phyloP scores from a whole-genome alignment of 2,113 vertebrate genomes.

The Boulengeromyrus knoepffleri region DNA sequence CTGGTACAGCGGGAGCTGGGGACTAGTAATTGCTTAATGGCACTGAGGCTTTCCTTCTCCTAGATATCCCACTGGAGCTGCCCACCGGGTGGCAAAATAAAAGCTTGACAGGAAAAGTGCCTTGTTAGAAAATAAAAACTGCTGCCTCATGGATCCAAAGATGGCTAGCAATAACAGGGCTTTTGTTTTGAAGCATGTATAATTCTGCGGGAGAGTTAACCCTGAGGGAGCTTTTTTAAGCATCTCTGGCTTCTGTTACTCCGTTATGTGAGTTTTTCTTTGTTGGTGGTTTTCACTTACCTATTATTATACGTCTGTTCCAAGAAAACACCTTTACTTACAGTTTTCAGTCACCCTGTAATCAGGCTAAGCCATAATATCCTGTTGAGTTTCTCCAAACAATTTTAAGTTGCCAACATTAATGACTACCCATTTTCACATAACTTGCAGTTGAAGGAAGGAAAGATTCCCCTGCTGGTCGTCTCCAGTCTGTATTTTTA shows the following conservation, averaged over 20 bases:
- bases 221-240: not conserved
- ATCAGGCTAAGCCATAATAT: conserved; percentile 28
- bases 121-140: conserved; percentile 8
- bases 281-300: conserved; percentile 24
- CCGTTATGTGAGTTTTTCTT: conserved; percentile 29
- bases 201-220: not conserved
- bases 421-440: not conserved
- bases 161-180: conserved; percentile 4
- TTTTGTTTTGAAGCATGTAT: conserved; percentile 6
- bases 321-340: conserved; percentile 20
- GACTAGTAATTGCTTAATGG: not conserved
- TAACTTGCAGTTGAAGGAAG: not conserved
- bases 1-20: not conserved
- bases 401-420: conserved; percentile 14
- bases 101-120: not conserved
- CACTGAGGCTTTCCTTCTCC: not conserved
- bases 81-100: not conserved
- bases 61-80: not conserved
- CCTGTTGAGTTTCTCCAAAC: conserved; percentile 19
- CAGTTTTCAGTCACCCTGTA: conserved; percentile 18
- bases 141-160: not conserved
- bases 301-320: conserved; percentile 18
- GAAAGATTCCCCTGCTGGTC: too few species aligned
- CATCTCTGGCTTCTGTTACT: conserved; percentile 18
- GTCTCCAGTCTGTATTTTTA: not conserved